Evolutionary conservation across 2,113 vertebrate species (phyloP), one percentile per base, ranked within the genome.

Genomic region (Caranx melampygus): DNA sequence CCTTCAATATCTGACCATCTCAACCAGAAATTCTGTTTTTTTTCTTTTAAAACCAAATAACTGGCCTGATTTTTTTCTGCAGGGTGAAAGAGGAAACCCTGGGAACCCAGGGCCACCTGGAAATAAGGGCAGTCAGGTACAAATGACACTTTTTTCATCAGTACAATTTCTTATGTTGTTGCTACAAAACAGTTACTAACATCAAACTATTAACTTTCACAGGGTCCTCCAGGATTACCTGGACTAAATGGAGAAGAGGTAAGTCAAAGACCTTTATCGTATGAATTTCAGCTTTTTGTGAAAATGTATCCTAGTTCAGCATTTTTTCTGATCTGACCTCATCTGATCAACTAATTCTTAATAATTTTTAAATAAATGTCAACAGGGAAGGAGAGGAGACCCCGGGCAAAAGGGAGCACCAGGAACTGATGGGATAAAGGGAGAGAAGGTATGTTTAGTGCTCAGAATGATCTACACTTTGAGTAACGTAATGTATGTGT

Each of bases 81-180:
- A 94, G 94, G 91, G 92, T 44, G 93, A 94, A 33, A 37, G 0
- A 2, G 94, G 92, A 82, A 75, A 66, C 52, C 60, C 89, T 69
- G 94, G 94, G 42, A 75, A 58, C 64, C 87, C 85, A 64, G 94
- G 94, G 0, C 7, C 1, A 9, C 82, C 85, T 10, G 94, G 94
- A 81, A 1, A 13, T 5, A 92, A 84, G 15, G 91, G 91, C 33
- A 0, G 0, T 58, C 0, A 0, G 67, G 93, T 94, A 88, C 37
- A 37, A 1, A 34, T 6, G 5, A 51, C 14, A 10, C 20, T 52
- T 44, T 34, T 3, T 12, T 40, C 26, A 40, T 62, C 1, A 13
- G 37, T 33, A 26, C 60, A 60, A 31, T 37, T 40, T n/a, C 3
- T 37, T 70, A 2, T 31, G 0, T 31, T 60, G 34, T 15, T 52